phyloP scores from a whole-genome alignment of 2,888 invertebrate species.

The Hartigia nigra region DNA sequence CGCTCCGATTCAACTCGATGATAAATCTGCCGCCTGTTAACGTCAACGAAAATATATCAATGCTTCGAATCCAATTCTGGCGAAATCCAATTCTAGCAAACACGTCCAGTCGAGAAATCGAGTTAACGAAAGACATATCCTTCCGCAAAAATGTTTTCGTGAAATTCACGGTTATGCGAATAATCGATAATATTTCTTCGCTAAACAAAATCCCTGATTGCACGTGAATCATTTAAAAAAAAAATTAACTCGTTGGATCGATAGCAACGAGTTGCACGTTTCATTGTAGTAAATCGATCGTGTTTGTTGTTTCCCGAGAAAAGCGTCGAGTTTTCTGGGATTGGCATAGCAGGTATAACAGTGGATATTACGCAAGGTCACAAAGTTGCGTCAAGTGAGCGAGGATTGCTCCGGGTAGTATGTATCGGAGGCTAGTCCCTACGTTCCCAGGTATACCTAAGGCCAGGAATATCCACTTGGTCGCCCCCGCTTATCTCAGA shows the following conservation, averaged over 20 bases:
- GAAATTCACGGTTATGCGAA: background rate
- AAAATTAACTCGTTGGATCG: background rate
- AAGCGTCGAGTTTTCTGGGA: background rate
- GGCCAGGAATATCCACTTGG: constrained; percentile 44
- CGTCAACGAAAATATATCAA: background rate
- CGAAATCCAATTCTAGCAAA: background rate
- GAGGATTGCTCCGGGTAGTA: constrained; percentile 16
- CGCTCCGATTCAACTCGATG: background rate
- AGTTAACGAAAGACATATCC: background rate
- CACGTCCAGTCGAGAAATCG: background rate
- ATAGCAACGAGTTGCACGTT: background rate
- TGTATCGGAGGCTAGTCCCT: constrained; percentile 25
- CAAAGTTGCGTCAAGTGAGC: constrained; percentile 32
- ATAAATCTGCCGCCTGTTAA: background rate
- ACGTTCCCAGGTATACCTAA: constrained; percentile 38
- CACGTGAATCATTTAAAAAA: background rate
- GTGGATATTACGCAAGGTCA: constrained; percentile 37
- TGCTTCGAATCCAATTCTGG: background rate
- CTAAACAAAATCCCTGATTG: background rate
- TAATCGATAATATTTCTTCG: background rate
- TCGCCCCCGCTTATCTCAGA: constrained; percentile 36
- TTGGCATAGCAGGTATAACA: background rate
- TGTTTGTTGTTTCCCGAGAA: background rate
- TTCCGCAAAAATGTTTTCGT: background rate
- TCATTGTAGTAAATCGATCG: constrained; percentile 1